Evolutionary conservation across 2,888 invertebrate species (phyloP), one percentile per base, ranked within the genome.

Genomic region (Lepetodrilus schrolli): DNA sequence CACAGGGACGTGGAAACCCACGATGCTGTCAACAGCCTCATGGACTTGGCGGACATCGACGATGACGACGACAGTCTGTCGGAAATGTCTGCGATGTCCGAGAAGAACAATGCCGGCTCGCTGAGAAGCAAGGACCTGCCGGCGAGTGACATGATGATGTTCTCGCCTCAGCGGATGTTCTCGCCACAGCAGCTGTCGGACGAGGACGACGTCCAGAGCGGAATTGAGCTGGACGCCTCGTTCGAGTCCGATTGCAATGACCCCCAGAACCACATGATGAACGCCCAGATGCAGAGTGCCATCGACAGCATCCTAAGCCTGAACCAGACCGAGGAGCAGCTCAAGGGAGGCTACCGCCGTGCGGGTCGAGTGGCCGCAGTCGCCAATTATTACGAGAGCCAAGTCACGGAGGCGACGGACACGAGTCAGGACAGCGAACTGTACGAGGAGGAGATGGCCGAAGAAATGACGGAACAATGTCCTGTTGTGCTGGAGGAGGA

Each of bases 241-340:
- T 76, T 76, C 47, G 74, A 74, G n/a, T 69, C 65, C 13, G 76
- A 75, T 51, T 37, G 36, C 20, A 65, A 69, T 20, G 72, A 73
- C 49, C 74, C 73, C 26, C 73, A 74, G 30, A 68, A 76, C 58
- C 71, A 73, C 37, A 75, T 77, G 70, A 68, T 80, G 47, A 84
- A 84, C 73, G 82, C 82, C 66, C 83, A 95, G 90, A 95, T 95
- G 77, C 94, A 95, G 89, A 94, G 94, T 86, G 95, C 95, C 78
- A 95, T 95, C 83, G 94, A 95, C 89, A 94, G 94, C 87, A 95
- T 95, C 86, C 91, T 95, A 78, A 94, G 94, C 90, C 91, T 82
- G 23, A 80, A 76, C 65, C 79, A 79, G 51, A 73, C 72, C 47
- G 77, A 58, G 13, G 58, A 58, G 13, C 58, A 8, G 17, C 10